A percentile compares a stretch with the other conserved stretches of the same genome.
phyloP scores from a whole-genome alignment of 2,888 invertebrate species.

The Pogonocherus hispidulus region DNA sequence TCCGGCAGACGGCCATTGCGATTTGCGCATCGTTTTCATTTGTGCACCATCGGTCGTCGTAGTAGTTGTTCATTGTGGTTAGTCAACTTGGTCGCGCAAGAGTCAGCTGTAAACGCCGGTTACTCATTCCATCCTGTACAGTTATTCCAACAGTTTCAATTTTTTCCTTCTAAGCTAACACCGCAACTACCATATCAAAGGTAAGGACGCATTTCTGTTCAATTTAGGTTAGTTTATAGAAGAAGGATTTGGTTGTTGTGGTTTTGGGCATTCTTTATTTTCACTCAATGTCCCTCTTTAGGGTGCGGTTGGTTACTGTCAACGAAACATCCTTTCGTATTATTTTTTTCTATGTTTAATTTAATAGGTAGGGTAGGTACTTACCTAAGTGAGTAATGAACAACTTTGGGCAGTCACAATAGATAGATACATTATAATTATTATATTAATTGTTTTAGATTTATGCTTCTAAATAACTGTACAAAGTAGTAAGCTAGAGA shows the following conservation, averaged over 20 bases:
- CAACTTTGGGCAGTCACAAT: too few relatives aligned
- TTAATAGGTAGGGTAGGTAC: too few relatives aligned
- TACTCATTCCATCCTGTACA: slow-evolving; percentile 34
- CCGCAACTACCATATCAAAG: slow-evolving; percentile 37
- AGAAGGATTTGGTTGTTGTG: neutral
- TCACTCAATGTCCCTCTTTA: neutral
- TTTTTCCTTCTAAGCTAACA: slow-evolving; percentile 33
- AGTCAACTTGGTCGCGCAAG: slow-evolving; percentile 20
- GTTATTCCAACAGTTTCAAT: slow-evolving; percentile 36
- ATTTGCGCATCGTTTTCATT: slow-evolving; percentile 35
- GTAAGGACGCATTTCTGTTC: slow-evolving; percentile 24
- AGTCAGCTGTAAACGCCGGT: slow-evolving; percentile 46
- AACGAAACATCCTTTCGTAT: too few relatives aligned
- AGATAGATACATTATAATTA: too few relatives aligned
- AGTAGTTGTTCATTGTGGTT: neutral
- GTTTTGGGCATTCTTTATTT: neutral
- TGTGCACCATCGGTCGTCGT: slow-evolving; percentile 30
- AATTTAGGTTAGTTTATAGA: neutral
- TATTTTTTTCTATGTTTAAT: too few relatives aligned
- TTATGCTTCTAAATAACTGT: too few relatives aligned
- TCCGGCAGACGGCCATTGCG: slow-evolving; percentile 36
- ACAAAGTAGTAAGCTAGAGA: too few relatives aligned
- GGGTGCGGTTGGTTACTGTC: slow-evolving; percentile 5
- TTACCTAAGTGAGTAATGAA: too few relatives aligned
- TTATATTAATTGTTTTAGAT: too few relatives aligned